A percentile compares a stretch with the other conserved stretches of the same genome.
These are phyloP conservation scores for Aphodius granarius DNA, from an alignment of 2,888 invertebrate genomes.

Conservation along the genomic window DNA sequence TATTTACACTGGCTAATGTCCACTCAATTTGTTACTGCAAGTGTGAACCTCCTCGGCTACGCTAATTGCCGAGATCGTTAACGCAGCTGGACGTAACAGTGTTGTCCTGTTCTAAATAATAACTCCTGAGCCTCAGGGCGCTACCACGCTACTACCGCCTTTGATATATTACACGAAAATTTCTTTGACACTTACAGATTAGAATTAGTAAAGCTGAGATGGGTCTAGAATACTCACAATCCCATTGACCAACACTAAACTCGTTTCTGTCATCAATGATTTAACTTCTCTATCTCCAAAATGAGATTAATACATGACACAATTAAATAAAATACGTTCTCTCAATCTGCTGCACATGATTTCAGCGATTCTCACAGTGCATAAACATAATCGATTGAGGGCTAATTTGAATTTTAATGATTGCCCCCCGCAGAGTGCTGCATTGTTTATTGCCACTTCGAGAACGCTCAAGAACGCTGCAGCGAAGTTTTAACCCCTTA, in stretches of 20 bases:
- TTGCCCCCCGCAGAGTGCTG: not conserved
- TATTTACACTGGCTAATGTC: not conserved
- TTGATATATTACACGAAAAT: not conserved
- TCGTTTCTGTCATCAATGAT: too few relatives aligned
- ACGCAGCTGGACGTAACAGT: slow-evolving; percentile 4
- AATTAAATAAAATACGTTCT: not conserved
- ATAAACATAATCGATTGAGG: not conserved
- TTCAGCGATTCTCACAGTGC: not conserved
- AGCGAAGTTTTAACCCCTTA: not conserved
- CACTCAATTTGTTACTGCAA: not conserved
- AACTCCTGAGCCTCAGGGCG: not conserved
- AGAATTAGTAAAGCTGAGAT: not conserved
- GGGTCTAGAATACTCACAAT: too few relatives aligned
- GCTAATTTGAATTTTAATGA: not conserved
- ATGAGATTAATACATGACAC: not conserved
- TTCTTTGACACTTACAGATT: not conserved
- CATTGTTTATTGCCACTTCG: not conserved
- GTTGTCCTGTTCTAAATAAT: not conserved
- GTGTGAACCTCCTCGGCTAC: slow-evolving; percentile 5
- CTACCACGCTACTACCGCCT: not conserved
- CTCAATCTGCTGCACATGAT: not conserved
- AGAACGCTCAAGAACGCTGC: not conserved
- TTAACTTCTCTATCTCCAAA: too few relatives aligned
- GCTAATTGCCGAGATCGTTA: slow-evolving; percentile 10
- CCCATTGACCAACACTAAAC: too few relatives aligned